Conservation (phyloP, 2,113 vertebrate genomes). For the Salvelinus sp. region DNA sequence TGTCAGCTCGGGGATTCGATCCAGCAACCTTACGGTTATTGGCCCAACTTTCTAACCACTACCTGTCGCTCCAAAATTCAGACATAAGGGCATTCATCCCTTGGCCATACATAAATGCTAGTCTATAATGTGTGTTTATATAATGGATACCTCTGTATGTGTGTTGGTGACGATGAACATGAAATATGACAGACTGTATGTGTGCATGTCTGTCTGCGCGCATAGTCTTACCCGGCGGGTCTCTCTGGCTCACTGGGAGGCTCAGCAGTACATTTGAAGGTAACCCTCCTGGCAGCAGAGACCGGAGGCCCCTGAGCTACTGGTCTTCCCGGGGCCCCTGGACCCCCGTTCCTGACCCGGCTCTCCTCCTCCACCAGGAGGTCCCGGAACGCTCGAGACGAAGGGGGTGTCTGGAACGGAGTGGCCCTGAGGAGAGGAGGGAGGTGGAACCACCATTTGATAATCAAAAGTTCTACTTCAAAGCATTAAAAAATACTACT, state of each 20-base stretch:
- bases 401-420: slow-evolving; percentile 73
- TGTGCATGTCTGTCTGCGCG: neutral
- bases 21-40: too few relatives aligned
- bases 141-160: neutral
- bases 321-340: slow-evolving; percentile 62
- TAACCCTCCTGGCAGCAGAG: slow-evolving; percentile 73
- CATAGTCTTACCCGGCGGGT: slow-evolving; percentile 61
- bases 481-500: too few relatives aligned
- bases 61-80: too few relatives aligned
- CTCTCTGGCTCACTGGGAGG: slow-evolving; percentile 68
- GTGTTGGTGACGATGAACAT: neutral
- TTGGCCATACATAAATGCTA: too few relatives aligned
- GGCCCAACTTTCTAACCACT: too few relatives aligned
- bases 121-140: neutral
- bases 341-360: slow-evolving; percentile 52
- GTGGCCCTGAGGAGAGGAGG: slow-evolving; percentile 70
- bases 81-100: too few relatives aligned
- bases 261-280: slow-evolving; percentile 74
- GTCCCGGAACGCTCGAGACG: slow-evolving; percentile 84
- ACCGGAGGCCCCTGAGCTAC: slow-evolving; percentile 39
- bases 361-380: slow-evolving; percentile 85
- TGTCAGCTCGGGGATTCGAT: too few relatives aligned
- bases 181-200: neutral
- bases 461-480: too few relatives aligned
- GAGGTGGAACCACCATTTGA: neutral